Evolutionary conservation across 1,140 invertebrate species (phyloP), one percentile per base, ranked within the genome.

Genomic region (Triops cancriformis): DNA sequence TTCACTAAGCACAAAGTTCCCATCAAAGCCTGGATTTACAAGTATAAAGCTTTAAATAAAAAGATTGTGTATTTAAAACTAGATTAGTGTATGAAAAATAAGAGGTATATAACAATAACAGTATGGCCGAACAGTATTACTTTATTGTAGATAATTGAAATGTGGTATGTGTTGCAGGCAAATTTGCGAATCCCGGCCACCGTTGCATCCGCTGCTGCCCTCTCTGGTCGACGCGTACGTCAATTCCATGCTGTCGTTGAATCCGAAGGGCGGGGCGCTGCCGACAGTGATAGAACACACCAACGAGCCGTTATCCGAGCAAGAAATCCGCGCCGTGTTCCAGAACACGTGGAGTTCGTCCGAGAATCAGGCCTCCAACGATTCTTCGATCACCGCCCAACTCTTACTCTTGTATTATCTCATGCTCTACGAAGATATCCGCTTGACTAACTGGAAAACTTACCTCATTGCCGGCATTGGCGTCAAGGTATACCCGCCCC

Each of bases 1-100:
- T 99, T 98, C 83, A 94, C 95, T 0, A 98, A 98, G 85, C 93
- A 99, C 83, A 94, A 95, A 84, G 95, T 96, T 0, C 93, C 93
- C 0, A 96, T 96, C 7, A 95, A 96, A 87, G 92, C 93, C 81
- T 98, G 96, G 95, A 97, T 98, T 76, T 97, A 95, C 81, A 83
- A 84, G 79, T 88, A 88, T 82, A 83, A 23, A 18, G 7, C 51
- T 64, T 64, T 6, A 14, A 64, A 64, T 64, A 23, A n/a, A n/a
- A n/a, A 23, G 12, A 10, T 41, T 23, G 73, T 2, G 11, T 73
- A 14, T 73, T 73, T 73, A 27, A 73, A n/a, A n/a, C n/a, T n/a
- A n/a, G n/a, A n/a, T n/a, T n/a, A n/a, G n/a, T n/a, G n/a, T n/a
- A n/a, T n/a, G n/a, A n/a, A n/a, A n/a, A n/a, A n/a, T n/a, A n/a